These are phyloP conservation scores for Formicarius rufipectus DNA, from an alignment of 2,113 vertebrate species.

Conservation along the genomic window DNA sequence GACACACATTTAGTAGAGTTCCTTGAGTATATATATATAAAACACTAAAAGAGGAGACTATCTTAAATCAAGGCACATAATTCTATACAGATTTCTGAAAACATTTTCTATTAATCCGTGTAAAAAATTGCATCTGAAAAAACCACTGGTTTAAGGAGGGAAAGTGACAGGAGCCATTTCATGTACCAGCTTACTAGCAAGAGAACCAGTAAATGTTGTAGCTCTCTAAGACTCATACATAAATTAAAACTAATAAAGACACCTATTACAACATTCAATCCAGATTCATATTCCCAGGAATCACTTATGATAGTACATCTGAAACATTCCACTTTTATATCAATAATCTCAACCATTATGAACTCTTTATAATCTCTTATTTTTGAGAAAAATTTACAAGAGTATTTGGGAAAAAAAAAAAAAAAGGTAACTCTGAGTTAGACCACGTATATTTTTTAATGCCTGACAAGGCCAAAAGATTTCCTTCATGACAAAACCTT, in stretches of 20 bases:
- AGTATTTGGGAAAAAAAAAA: too few species aligned
- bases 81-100: neutral
- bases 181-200: neutral
- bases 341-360: neutral
- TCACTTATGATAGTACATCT: neutral
- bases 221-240: neutral
- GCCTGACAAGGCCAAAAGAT: neutral
- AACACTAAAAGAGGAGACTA: neutral
- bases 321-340: neutral
- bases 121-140: neutral
- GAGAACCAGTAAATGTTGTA: neutral
- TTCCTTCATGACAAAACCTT: neutral
- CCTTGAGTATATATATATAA: neutral
- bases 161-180: neutral
- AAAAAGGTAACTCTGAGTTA: neutral
- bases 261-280: neutral
- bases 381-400: neutral
- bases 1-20: constrained; percentile 32
- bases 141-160: neutral
- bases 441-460: neutral
- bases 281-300: neutral
- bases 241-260: neutral
- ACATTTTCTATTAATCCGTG: neutral
- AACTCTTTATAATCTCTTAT: neutral
- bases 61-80: neutral